A percentile compares a stretch with the other conserved stretches of the same genome.
Evolutionary conservation across 2,113 vertebrate genomes (phyloP).

Genomic region (Tretioscincus oriximinensis): DNA sequence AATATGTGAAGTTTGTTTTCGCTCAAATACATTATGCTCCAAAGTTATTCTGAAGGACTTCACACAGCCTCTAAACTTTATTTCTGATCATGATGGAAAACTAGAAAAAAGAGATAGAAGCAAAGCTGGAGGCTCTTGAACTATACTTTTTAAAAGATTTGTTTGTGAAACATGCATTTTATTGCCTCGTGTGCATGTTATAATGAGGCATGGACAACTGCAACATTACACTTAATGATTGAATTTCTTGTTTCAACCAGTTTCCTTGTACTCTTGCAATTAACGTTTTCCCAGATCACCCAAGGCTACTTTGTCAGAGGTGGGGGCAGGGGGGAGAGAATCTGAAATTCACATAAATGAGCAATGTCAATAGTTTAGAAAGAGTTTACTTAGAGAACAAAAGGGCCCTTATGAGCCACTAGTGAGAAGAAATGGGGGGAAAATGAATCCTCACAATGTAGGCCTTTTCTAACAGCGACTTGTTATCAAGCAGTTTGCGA

Average conservation of each 20-base stretch:
- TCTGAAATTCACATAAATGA: slow-evolving; percentile 96
- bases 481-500: slow-evolving; percentile 97
- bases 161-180: slow-evolving; percentile 92
- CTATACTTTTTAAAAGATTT: slow-evolving; percentile 83
- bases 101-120: slow-evolving; percentile 75
- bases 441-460: slow-evolving; percentile 97
- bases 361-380: slow-evolving; percentile 99
- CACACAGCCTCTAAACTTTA: slow-evolving; percentile 58
- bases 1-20: slow-evolving; percentile 45
- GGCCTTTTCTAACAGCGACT: slow-evolving; percentile 96
- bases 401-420: slow-evolving; percentile 93
- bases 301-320: slow-evolving; percentile 72
- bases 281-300: slow-evolving; percentile 89
- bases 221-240: slow-evolving; percentile 93
- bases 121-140: slow-evolving; percentile 86
- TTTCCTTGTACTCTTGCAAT: slow-evolving; percentile 86
- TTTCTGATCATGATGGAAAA: slow-evolving; percentile 48
- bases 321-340: slow-evolving; percentile 54
- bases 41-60: slow-evolving; percentile 41
- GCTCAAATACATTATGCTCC: slow-evolving; percentile 42
- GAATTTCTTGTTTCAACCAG: slow-evolving; percentile 79
- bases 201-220: slow-evolving; percentile 94
- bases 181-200: slow-evolving; percentile 83
- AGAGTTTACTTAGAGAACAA: slow-evolving; percentile 98
- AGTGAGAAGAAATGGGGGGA: slow-evolving; percentile 90